Percentiles rank a stretch among this genome's conserved stretches.
phyloP scores from a whole-genome alignment of 2,888 invertebrate species.

The Merodon equestris region DNA sequence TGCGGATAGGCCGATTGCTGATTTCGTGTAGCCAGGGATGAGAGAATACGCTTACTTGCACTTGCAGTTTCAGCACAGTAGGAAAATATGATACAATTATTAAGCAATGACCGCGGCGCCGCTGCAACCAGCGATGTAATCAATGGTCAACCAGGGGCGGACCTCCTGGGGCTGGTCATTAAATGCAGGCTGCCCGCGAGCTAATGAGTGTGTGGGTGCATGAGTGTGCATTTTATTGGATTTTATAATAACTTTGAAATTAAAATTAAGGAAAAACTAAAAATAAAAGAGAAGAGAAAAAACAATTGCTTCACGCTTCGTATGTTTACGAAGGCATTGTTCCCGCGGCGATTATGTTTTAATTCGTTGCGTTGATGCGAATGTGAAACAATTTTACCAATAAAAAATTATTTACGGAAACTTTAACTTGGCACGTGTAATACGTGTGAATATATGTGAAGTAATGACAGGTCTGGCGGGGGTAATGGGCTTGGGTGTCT shows the following conservation, averaged over 20 bases:
- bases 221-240: constrained; percentile 20
- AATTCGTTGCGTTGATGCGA: too few species aligned
- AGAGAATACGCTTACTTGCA: constrained; percentile 21
- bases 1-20: background rate
- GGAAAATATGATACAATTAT: constrained; percentile 28
- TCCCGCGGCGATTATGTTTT: too few species aligned
- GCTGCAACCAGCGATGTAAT: constrained; percentile 16
- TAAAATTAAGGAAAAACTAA: constrained; percentile 20
- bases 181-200: constrained; percentile 12
- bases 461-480: too few species aligned
- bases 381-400: too few species aligned
- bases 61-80: constrained; percentile 9
- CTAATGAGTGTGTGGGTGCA: constrained; percentile 1
- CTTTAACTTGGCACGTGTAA: too few species aligned
- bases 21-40: background rate
- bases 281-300: background rate
- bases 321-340: background rate
- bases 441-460: too few species aligned
- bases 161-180: constrained; percentile 1
- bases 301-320: background rate
- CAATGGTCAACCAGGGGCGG: constrained; percentile 23
- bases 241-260: constrained; percentile 29
- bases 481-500: too few species aligned
- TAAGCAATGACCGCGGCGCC: constrained; percentile 31
- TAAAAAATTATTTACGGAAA: too few species aligned